These are phyloP conservation scores for Oxygymnocypris stewartii DNA, from an alignment of 2,113 vertebrate species.

Conservation along the genomic window DNA sequence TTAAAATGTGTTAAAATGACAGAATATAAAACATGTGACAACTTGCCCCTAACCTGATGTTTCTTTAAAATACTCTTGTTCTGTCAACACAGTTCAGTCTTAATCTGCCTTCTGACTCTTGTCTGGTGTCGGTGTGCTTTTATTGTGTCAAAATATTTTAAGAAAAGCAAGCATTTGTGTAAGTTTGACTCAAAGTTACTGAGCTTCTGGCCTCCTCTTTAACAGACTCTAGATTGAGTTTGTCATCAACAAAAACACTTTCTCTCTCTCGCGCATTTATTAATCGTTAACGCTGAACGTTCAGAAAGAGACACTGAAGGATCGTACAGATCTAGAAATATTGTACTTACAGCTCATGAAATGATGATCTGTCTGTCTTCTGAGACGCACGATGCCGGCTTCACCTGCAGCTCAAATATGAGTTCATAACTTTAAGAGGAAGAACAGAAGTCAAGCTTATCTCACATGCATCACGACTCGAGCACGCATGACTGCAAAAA, in stretches of 20 bases:
- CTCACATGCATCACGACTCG: not conserved
- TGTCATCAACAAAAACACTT: not conserved
- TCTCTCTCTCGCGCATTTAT: not conserved
- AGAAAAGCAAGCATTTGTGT: not conserved
- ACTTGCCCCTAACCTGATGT: not conserved
- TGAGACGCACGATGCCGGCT: not conserved
- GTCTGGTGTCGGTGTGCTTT: not conserved
- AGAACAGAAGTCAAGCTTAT: conserved; percentile 4
- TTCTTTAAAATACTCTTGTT: not conserved
- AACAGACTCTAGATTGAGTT: not conserved
- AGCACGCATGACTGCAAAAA: conserved; percentile 15
- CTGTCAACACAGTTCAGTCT: not conserved
- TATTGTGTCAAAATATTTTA: not conserved
- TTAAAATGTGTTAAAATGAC: not conserved
- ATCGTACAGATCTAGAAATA: not conserved
- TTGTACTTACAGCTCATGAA: conserved; percentile 25
- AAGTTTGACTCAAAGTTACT: not conserved
- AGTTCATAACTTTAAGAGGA: not conserved
- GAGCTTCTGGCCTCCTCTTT: not conserved
- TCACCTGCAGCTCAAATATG: not conserved
- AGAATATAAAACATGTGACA: not conserved
- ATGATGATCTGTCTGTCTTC: not conserved
- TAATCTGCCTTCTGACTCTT: not conserved
- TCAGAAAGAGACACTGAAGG: not conserved
- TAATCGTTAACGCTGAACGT: not conserved